Evolutionary conservation across 2,888 invertebrate species (phyloP).

Genomic region (Nomada hirtipes): DNA sequence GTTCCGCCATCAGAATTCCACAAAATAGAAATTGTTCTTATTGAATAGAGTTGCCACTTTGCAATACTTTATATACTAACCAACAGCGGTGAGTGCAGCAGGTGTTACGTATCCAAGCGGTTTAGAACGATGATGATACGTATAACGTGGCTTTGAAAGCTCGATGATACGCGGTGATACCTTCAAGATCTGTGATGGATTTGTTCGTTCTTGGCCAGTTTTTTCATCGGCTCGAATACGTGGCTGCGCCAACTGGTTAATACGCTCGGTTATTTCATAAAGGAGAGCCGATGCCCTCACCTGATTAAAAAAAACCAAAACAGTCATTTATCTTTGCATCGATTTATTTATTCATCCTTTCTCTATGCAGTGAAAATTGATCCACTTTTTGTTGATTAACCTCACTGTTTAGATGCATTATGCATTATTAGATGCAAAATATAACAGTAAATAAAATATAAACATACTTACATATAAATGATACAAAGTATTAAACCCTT

Average conservation of each 20-base stretch:
- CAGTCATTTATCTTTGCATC: too few relatives aligned
- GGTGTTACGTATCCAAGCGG: slow-evolving; percentile 52
- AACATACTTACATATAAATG: too few relatives aligned
- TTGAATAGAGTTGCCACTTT: too few relatives aligned
- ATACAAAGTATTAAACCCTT: too few relatives aligned
- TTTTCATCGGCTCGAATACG: slow-evolving; percentile 30
- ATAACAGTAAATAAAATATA: too few relatives aligned
- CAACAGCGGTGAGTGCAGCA: slow-evolving; percentile 64
- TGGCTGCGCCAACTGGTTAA: slow-evolving; percentile 67
- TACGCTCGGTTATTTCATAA: slow-evolving; percentile 72
- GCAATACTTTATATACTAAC: slow-evolving; percentile 40
- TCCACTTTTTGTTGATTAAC: too few relatives aligned
- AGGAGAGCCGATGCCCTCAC: slow-evolving; percentile 67
- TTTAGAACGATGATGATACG: slow-evolving; percentile 45
- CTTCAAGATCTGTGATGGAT: slow-evolving; percentile 11
- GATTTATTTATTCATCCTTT: too few relatives aligned
- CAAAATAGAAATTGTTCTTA: too few relatives aligned
- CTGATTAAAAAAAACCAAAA: slow-evolving; percentile 33
- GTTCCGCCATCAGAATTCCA: too few relatives aligned
- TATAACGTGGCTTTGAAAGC: slow-evolving; percentile 62
- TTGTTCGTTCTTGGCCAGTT: background rate
- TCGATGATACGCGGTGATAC: slow-evolving; percentile 57
- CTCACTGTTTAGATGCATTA: too few relatives aligned
- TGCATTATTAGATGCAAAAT: too few relatives aligned
- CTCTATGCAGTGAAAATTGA: too few relatives aligned